Base-by-base conservation (phyloP, 2,888 invertebrate genomes). In the Chironomus riparius region DNA sequence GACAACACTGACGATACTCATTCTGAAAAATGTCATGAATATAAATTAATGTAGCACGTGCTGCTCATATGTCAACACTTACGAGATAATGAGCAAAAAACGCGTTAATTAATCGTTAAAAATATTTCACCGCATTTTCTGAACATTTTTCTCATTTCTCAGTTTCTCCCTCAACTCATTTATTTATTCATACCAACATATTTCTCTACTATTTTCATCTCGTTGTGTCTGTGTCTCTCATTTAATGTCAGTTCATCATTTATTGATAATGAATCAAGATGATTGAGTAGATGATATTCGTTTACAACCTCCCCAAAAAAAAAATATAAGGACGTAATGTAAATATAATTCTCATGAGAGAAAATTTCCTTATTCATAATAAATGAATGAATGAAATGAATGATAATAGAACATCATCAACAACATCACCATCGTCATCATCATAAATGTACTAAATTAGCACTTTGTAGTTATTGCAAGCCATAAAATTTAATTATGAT, bases 251-350 rank as follows among this genome's bases (percentile, higher is more conserved):
- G 38, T 38, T 38, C 38, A 38, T 38, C 38, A 38, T 24, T 21
- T 65, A 65, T 65, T 65, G 65, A 38, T 62, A 65, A 62, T 38
- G 73, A 62, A 65, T 73, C 65, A 73, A 73, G 28, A 73, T 73
- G 73, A 73, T 73, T 73, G 73, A 73, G 73, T 73, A 47, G 65
- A 73, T 62, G 38, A 10, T 38, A 38, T 38, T 38, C 38, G 38
- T 56, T 4, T 12, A 56, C 56, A 56, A 56, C 7, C 18, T 7
- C 38, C 38, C n/a, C n/a, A n/a, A n/a, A n/a, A n/a, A n/a, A n/a
- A 38, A 38, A 38, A 38, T 10, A 38, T 38, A 38, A 38, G 38
- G 38, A 38, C 38, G 38, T 38, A 38, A 38, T 38, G 56, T 18
- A 18, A 15, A 56, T 56, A 15, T 18, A 56, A 56, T 56, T 56